Evolutionary conservation across 2,888 invertebrate genomes (phyloP), one percentile per base, ranked within the genome.

Genomic region (Trachelus stipa): DNA sequence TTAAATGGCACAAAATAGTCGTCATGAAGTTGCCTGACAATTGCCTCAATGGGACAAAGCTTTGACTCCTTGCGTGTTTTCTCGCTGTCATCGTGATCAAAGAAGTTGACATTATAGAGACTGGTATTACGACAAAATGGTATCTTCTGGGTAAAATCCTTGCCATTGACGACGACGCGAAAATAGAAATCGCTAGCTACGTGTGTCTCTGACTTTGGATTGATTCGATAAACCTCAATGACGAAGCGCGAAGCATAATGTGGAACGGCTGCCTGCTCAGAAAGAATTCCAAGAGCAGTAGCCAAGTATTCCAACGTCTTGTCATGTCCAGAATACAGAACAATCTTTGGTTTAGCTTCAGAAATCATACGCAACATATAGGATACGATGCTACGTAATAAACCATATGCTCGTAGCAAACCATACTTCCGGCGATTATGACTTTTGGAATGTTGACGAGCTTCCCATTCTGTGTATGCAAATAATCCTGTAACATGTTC

Each of bases 251-350:
- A 95, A 0, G 97, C 98, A 90, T 98, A 99, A 34, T 96, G 95
- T 73, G 98, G 95, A 81, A 96, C 93, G 23, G 95, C 94, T 30
- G 92, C 87, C 74, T 92, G 92, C 79, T 93, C 92, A 71, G 92
- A 90, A 82, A 94, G 93, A 4, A 97, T 91, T 0, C 98, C 98
- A 74, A 98, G 90, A 0, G 97, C 96, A 3, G 96, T 93, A 1
- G 96, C 94, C 68, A 98, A 91, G 82, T 97, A 96, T 86, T 97
- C 96, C 68, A 98, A 88, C 0, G 98, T 98, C 87, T 96, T 96
- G 91, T 98, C 98, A 87, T 98, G 98, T 0, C 98, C 98, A 0
- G 98, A 98, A 89, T 96, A 97, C 0, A 97, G 87, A 0, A 96
- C 95, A 78, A 97, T 93, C 86, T 95, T 95, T 0, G 95, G 95